Conservation (phyloP, 2,888 invertebrate species). For the Rhogogaster chlorosoma region DNA sequence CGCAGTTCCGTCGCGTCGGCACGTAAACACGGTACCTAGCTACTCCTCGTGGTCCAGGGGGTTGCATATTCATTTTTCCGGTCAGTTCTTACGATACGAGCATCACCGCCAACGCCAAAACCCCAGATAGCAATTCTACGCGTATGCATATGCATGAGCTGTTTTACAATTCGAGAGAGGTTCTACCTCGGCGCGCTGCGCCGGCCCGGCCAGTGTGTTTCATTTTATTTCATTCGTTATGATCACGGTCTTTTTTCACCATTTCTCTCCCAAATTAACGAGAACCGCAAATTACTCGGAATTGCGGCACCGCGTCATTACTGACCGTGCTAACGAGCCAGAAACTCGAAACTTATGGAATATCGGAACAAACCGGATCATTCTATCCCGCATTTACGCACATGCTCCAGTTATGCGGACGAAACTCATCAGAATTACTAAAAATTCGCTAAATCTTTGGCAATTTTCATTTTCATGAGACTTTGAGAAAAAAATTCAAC, state of each 20-base stretch:
- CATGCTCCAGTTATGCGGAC: background rate
- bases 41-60: slow-evolving; percentile 21
- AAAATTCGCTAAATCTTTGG: background rate
- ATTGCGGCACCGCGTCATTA: slow-evolving; percentile 26
- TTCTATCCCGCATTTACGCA: background rate
- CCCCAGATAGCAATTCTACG: slow-evolving; percentile 33
- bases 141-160: slow-evolving; percentile 74
- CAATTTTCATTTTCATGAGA: background rate
- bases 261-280: slow-evolving; percentile 45
- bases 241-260: slow-evolving; percentile 39
- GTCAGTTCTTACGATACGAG: slow-evolving; percentile 58
- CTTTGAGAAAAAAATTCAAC: no score
- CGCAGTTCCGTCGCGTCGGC: slow-evolving; percentile 12
- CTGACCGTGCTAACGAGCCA: slow-evolving; percentile 40
- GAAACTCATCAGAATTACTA: background rate
- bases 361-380: slow-evolving; percentile 35
- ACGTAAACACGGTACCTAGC: slow-evolving; percentile 2
- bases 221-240: slow-evolving; percentile 54
- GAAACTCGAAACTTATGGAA: slow-evolving; percentile 44
- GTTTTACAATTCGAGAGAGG: slow-evolving; percentile 66
- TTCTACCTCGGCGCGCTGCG: slow-evolving; percentile 57
- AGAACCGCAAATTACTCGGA: slow-evolving; percentile 42
- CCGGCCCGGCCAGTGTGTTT: slow-evolving; percentile 46
- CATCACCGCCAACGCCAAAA: background rate
- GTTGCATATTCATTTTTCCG: slow-evolving; percentile 75